Evolutionary conservation across 2,888 invertebrate species (phyloP).

Genomic region (Operophtera brumata): DNA sequence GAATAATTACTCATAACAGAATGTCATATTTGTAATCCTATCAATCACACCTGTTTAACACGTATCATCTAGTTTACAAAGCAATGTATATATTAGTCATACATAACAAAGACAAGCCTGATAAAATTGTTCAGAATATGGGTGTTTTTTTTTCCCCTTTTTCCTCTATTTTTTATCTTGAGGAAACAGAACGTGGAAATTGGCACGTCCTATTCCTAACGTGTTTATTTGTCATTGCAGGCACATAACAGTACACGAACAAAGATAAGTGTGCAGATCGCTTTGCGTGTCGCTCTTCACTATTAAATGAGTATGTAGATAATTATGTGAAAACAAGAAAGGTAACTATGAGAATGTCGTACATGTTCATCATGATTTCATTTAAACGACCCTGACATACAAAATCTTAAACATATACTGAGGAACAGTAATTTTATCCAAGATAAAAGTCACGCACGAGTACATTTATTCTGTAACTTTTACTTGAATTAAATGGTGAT

Average conservation of each 20-base stretch:
- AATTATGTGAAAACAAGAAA: slow-evolving; percentile 19
- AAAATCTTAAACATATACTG: neutral
- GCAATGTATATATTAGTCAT: slow-evolving; percentile 3
- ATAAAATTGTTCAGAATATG: no score
- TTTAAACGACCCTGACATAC: slow-evolving; percentile 9
- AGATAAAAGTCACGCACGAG: neutral
- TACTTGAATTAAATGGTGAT: neutral
- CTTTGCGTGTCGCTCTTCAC: slow-evolving; percentile 16
- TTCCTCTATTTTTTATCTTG: no score
- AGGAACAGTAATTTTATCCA: neutral
- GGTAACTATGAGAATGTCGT: slow-evolving; percentile 16
- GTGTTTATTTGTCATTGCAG: slow-evolving; percentile 12
- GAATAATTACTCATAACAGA: no score
- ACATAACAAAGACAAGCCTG: neutral
- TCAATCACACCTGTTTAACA: slow-evolving; percentile 2
- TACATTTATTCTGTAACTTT: neutral
- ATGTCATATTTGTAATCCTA: neutral
- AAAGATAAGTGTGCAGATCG: slow-evolving; percentile 25
- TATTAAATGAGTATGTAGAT: slow-evolving; percentile 23
- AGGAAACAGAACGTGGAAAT: slow-evolving; percentile 29
- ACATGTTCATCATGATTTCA: slow-evolving; percentile 11
- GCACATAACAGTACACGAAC: slow-evolving; percentile 21
- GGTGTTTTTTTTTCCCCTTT: no score
- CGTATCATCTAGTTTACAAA: neutral
- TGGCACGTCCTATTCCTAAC: slow-evolving; percentile 27